Evolutionary conservation across 2,888 invertebrate genomes (phyloP).

Genomic region (Torymus texanus): DNA sequence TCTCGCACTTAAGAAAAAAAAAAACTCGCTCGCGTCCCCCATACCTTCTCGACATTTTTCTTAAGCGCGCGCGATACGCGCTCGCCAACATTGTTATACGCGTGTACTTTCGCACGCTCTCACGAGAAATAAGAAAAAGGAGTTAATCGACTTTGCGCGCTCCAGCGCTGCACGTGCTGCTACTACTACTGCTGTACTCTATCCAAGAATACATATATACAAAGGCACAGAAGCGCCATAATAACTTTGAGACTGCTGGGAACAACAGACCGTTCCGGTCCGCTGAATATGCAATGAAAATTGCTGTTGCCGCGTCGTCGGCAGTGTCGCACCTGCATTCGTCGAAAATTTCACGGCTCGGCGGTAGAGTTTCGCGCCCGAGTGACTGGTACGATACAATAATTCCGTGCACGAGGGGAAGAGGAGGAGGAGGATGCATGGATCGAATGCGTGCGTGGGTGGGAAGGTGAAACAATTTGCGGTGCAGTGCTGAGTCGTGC

Average conservation of each 20-base stretch:
- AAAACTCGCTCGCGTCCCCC: not conserved
- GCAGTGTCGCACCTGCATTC: constrained; percentile 25
- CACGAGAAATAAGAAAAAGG: constrained; percentile 26
- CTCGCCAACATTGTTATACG: not conserved
- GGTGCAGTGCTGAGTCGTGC: too few species aligned
- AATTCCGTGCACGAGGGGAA: not conserved
- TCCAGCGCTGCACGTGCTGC: constrained; percentile 12
- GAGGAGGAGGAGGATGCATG: too few species aligned
- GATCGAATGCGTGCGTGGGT: too few species aligned
- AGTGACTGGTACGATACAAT: not conserved
- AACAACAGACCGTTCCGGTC: constrained; percentile 64
- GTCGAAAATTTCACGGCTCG: constrained; percentile 49
- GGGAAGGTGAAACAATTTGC: too few species aligned
- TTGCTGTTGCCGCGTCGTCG: constrained; percentile 52
- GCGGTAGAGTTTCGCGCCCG: constrained; percentile 17
- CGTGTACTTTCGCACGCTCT: constrained; percentile 5
- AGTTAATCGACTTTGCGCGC: constrained; percentile 37
- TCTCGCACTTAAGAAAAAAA: constrained; percentile 29
- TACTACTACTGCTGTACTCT: too few species aligned
- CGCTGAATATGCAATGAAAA: constrained; percentile 68
- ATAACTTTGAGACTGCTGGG: constrained; percentile 67
- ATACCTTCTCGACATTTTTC: constrained; percentile 10
- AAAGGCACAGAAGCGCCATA: constrained; percentile 57
- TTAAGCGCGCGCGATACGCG: not conserved
- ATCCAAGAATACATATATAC: not conserved